phyloP scores from a whole-genome alignment of 2,888 invertebrate species.

The Hyles lineata region DNA sequence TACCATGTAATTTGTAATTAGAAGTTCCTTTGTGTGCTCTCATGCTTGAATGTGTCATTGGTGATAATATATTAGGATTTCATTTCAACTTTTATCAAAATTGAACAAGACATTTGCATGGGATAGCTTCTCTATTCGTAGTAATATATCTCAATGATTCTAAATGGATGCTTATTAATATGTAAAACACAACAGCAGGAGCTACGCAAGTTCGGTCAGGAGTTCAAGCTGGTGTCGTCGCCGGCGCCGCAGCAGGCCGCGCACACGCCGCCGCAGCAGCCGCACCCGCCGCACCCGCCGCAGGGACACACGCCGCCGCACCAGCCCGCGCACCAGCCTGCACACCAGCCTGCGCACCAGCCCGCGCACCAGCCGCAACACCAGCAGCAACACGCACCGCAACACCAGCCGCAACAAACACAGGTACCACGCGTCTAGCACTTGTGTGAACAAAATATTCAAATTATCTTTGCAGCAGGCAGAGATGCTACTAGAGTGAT shows the following conservation, averaged over 20 bases:
- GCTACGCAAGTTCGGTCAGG: slow-evolving; percentile 91
- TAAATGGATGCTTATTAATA: too few relatives aligned
- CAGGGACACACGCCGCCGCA: slow-evolving; percentile 47
- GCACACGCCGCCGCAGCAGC: slow-evolving; percentile 18
- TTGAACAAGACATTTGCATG: too few relatives aligned
- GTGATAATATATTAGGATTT: too few relatives aligned
- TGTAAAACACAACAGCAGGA: slow-evolving; percentile 70
- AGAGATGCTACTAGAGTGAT: too few relatives aligned
- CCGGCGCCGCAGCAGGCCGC: slow-evolving; percentile 57
- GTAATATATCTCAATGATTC: too few relatives aligned
- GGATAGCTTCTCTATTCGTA: too few relatives aligned
- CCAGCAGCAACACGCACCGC: background rate
- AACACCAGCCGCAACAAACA: slow-evolving; percentile 31
- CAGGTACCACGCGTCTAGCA: background rate
- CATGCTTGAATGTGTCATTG: too few relatives aligned
- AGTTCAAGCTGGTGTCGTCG: slow-evolving; percentile 88
- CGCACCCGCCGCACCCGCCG: slow-evolving; percentile 49
- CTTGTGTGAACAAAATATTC: background rate
- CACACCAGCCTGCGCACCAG: slow-evolving; percentile 45
- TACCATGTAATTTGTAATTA: background rate
- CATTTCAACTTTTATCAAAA: too few relatives aligned
- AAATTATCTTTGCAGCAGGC: too few relatives aligned
- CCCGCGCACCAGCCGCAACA: slow-evolving; percentile 40
- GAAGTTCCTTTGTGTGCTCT: too few relatives aligned
- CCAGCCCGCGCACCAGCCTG: slow-evolving; percentile 41